A percentile compares a stretch with the other conserved stretches of the same genome.
phyloP scores from a whole-genome alignment of 1,140 invertebrate genomes.

The Microvelia longipes region DNA sequence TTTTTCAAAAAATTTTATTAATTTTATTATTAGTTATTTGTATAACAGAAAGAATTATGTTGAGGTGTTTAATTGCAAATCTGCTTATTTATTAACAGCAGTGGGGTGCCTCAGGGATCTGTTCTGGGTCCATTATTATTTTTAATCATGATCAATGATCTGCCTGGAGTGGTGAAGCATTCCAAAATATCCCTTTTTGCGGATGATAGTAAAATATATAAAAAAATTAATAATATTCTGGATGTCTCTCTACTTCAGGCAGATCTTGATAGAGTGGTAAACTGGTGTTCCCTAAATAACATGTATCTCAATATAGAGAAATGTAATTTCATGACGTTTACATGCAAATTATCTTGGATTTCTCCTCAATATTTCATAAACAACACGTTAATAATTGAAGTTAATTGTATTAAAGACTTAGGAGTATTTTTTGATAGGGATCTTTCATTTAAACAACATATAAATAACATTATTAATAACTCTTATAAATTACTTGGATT shows the following conservation, averaged over 20 bases:
- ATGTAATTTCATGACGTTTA: background rate
- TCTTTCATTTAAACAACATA: background rate
- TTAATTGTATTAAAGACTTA: background rate
- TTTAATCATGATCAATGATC: background rate
- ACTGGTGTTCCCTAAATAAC: background rate
- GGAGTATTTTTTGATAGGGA: background rate
- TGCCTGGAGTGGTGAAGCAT: background rate
- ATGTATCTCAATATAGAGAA: background rate
- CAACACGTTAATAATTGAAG: background rate
- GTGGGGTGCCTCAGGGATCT: background rate
- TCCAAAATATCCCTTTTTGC: background rate
- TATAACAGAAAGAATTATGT: background rate
- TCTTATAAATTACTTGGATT: background rate
- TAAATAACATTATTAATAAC: background rate
- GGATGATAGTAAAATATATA: background rate
- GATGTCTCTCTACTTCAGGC: background rate
- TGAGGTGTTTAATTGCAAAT: background rate
- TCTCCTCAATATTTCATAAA: background rate
- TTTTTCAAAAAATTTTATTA: background rate
- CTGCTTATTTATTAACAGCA: background rate
- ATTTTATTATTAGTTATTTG: background rate
- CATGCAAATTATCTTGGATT: background rate
- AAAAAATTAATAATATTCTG: background rate
- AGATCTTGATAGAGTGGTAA: background rate
- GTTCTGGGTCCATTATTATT: background rate